Base-by-base conservation (phyloP, 1,140 invertebrate genomes). In the Palaemon carinicauda region DNA sequence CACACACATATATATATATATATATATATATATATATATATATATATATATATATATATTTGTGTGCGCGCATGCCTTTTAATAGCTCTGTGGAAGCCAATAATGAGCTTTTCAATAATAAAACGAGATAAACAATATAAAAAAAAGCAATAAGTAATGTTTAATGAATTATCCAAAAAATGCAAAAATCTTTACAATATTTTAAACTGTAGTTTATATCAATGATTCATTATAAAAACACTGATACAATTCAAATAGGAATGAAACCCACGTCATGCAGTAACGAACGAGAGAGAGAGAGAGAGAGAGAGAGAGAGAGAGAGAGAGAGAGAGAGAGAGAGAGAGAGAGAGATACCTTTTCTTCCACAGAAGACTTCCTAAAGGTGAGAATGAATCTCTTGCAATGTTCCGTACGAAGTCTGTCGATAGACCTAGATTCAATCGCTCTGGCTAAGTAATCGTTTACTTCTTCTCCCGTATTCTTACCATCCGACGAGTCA, bases 401-500 rank as follows among this genome's bases (percentile, higher is more conserved):
- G 90, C 96, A 97, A 91, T 98, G 96, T 89, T 98, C 96, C 0
- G 95, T 94, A 52, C 96, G 93, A 14, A 98, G 93, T 77, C 95
- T 93, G 91, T 98, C 97, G 74, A 98, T 97, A 90, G 96, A 97
- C n/a, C 97, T 93, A 0, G 97, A 97, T 92, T 98, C 97, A 85
- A 98, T 98, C 1, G 97, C 97, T 75, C 96, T 94, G 93, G 96
- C 96, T 52, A 98, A 92, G 91, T 98, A 98, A 88, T 98, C 97
- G 91, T 98, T 98, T 1, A 98, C 97, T 92, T 98, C 97, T 87
- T 97, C 96, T 88, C 97, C 96, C 0, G 96, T 95, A 91, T 96
- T 91, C 87, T 92, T 93, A 0, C 71, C 80, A 33, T 91, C 91
- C 73, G 90, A 51, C 91, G 91, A 81, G 92, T 91, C 91, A 74